These are phyloP conservation scores for Myxocyprinus asiaticus DNA, from an alignment of 2,113 vertebrate species.

Conservation along the genomic window DNA sequence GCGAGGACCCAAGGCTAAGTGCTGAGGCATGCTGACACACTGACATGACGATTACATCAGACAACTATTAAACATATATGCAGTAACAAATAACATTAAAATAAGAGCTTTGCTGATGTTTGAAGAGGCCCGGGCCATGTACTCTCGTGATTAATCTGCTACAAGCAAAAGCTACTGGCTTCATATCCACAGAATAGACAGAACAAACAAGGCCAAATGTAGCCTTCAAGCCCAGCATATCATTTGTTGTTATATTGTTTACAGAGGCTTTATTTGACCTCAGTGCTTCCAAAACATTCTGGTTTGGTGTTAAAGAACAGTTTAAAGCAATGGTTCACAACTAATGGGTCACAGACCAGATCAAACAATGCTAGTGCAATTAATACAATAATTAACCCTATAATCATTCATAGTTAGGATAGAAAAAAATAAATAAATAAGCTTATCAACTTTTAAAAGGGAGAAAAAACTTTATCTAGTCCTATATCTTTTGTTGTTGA, in stretches of 20 bases:
- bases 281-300: neutral
- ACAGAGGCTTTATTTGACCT: slow-evolving; percentile 23
- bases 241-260: slow-evolving; percentile 19
- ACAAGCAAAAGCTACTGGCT: neutral
- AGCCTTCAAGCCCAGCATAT: slow-evolving; percentile 21
- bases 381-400: no score
- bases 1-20: slow-evolving; percentile 29
- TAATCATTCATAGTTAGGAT: no score
- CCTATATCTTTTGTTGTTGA: no score
- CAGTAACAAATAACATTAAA: slow-evolving; percentile 23
- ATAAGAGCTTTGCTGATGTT: slow-evolving; percentile 2
- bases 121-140: slow-evolving; percentile 4
- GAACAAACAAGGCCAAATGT: slow-evolving; percentile 26
- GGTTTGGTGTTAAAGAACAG: neutral
- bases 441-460: no score
- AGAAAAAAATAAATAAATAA: no score
- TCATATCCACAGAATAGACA: neutral
- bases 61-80: slow-evolving; percentile 14
- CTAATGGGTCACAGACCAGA: no score
- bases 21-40: slow-evolving; percentile 33
- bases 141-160: neutral
- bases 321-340: no score
- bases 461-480: no score
- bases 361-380: no score
- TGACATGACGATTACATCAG: slow-evolving; percentile 17